A percentile compares a stretch with the other conserved stretches of the same genome.
phyloP scores from a whole-genome alignment of 2,113 vertebrate genomes.

The Promerops cafer region DNA sequence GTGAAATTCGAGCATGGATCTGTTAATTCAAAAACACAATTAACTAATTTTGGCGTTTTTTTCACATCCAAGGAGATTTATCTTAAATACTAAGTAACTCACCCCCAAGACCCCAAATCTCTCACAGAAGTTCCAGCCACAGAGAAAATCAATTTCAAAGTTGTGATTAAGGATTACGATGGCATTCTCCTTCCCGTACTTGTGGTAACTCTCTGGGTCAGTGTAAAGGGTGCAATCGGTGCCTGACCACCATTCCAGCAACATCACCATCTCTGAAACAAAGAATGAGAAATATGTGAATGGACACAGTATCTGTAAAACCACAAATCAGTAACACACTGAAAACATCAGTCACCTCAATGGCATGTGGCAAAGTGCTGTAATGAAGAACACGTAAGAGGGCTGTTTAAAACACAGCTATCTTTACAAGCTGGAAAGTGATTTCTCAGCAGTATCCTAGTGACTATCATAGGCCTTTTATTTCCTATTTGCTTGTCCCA shows the following conservation, averaged over 20 bases:
- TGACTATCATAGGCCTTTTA: not conserved
- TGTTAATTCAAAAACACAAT: not conserved
- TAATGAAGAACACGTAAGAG: not conserved
- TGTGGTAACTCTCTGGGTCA: constrained; percentile 75
- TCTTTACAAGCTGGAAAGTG: not conserved
- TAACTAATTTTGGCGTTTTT: not conserved
- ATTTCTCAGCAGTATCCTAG: not conserved
- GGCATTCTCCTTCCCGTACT: constrained; percentile 89
- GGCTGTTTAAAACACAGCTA: not conserved
- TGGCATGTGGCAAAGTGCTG: not conserved
- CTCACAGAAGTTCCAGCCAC: constrained; percentile 94
- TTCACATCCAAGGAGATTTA: not conserved
- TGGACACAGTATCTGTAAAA: not conserved
- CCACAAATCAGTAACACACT: not conserved
- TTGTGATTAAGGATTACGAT: constrained; percentile 95
- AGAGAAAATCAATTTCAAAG: constrained; percentile 97
- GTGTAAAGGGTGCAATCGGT: constrained; percentile 89
- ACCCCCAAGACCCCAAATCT: constrained; percentile 93
- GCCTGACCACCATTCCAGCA: constrained; percentile 96
- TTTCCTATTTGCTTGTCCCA: not conserved
- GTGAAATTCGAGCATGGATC: not conserved
- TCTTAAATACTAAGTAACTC: constrained; percentile 54
- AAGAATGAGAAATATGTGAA: constrained; percentile 34
- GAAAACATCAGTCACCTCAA: not conserved
- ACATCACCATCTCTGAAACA: constrained; percentile 88